Conservation (phyloP, 2,113 vertebrate species). For the Aptenodytes forsteri region DNA sequence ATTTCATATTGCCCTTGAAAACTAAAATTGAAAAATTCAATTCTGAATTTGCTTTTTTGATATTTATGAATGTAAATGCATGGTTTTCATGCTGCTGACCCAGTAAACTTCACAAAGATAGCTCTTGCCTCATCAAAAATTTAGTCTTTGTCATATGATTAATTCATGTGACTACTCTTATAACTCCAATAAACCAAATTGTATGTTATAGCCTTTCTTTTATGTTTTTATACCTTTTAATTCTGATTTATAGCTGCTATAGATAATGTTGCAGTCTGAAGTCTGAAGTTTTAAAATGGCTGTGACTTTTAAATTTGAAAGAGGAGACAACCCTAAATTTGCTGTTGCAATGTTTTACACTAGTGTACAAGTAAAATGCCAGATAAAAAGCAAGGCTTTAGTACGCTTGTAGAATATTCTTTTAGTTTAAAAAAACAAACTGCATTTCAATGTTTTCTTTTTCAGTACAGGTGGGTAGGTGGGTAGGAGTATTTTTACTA, state of each 20-base stretch:
- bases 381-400: background rate
- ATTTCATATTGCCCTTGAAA: background rate
- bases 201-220: background rate
- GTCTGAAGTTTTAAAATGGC: constrained; percentile 40
- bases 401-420: background rate
- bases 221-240: constrained; percentile 12
- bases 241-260: background rate
- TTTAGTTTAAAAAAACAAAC: background rate
- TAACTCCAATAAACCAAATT: background rate
- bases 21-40: background rate
- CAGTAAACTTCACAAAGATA: background rate
- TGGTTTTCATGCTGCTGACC: background rate
- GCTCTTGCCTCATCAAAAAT: background rate
- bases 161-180: background rate
- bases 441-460: background rate
- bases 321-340: constrained; percentile 29
- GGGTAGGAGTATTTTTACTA: background rate
- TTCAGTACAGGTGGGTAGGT: background rate
- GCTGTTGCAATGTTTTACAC: background rate
- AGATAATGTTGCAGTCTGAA: constrained; percentile 36
- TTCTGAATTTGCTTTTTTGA: background rate
- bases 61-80: background rate
- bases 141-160: background rate
- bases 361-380: background rate
- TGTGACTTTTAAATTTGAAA: constrained; percentile 68